A percentile compares a stretch with the other conserved stretches of the same genome.
These are phyloP conservation scores for Oenanthe oenanthe DNA, from an alignment of 2,113 vertebrate species.

Conservation along the genomic window DNA sequence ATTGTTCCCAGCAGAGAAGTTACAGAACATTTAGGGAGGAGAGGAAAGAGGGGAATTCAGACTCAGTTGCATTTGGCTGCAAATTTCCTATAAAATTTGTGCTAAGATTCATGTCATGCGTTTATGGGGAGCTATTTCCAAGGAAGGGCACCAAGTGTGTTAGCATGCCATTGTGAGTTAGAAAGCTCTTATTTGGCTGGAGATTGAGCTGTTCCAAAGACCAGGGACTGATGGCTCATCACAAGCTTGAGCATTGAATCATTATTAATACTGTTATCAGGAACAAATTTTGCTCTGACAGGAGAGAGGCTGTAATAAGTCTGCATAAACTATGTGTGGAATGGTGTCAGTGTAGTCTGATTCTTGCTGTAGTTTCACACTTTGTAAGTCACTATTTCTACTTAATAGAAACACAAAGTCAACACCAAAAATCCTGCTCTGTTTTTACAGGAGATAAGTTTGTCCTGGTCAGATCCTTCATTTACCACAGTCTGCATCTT, in stretches of 20 bases:
- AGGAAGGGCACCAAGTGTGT: not conserved
- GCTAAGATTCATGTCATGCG: not conserved
- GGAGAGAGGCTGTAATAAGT: not conserved
- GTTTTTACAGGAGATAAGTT: not conserved
- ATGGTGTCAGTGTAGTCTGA: not conserved
- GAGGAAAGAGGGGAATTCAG: not conserved
- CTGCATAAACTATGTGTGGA: not conserved
- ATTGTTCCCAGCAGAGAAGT: not conserved
- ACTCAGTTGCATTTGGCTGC: not conserved
- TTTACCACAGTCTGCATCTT: not conserved
- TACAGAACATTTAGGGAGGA: not conserved
- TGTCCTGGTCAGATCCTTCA: not conserved
- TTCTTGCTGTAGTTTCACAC: not conserved
- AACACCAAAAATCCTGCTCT: not conserved
- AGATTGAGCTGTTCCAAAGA: not conserved
- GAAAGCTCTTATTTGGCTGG: not conserved
- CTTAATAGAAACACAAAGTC: not conserved
- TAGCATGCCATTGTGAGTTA: not conserved
- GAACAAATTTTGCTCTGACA: not conserved
- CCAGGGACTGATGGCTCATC: not conserved
- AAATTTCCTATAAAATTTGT: conserved; percentile 3
- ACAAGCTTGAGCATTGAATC: not conserved
- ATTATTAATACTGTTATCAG: not conserved
- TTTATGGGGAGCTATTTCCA: not conserved
- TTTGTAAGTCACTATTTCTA: not conserved